A percentile compares a stretch with the other conserved stretches of the same genome.
phyloP scores from a whole-genome alignment of 2,113 vertebrate genomes.

The Engraulis encrasicolus region DNA sequence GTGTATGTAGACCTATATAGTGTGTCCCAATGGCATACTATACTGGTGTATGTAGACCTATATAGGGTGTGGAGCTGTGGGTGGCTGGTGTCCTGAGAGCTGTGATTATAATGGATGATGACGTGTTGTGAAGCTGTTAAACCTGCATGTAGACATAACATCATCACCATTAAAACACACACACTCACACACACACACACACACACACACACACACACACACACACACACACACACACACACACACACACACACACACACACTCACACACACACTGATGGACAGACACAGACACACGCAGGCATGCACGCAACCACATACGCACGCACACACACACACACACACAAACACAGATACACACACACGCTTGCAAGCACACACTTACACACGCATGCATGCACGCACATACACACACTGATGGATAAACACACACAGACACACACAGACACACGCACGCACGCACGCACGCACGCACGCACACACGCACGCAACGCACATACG shows the following conservation, averaged over 20 bases:
- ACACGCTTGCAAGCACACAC: neutral
- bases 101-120: too few relatives aligned
- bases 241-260: constrained; percentile 2
- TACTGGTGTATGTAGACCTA: too few relatives aligned
- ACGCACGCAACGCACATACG: constrained; percentile 1
- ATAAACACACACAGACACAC: too few relatives aligned
- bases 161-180: too few relatives aligned
- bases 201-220: neutral
- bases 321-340: neutral
- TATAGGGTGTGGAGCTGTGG: too few relatives aligned
- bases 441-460: neutral
- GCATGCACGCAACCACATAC: too few relatives aligned
- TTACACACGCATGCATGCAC: neutral
- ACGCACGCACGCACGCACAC: constrained; percentile 7
- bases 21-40: too few relatives aligned
- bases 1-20: too few relatives aligned
- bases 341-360: neutral
- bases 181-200: neutral
- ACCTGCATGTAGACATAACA: too few relatives aligned
- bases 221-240: neutral
- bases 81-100: too few relatives aligned
- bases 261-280: neutral
- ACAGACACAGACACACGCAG: neutral
- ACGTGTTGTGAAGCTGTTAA: too few relatives aligned
- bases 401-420: neutral